Conservation (phyloP, 2,888 invertebrate species). For the Neoitamus cyanurus region DNA sequence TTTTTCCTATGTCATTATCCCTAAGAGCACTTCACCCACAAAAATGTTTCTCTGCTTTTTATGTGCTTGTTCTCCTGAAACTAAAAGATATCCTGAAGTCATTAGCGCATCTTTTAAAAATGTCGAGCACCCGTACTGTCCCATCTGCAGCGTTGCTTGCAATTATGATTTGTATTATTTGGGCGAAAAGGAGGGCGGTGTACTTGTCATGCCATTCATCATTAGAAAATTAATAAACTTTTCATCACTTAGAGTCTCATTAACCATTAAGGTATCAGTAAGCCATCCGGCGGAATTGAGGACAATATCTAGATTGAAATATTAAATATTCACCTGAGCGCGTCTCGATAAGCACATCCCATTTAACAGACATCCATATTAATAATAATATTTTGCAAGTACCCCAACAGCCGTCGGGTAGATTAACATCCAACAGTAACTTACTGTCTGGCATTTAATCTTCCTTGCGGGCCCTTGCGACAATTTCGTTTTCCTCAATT, state of each 20-base stretch:
- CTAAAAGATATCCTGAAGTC: neutral
- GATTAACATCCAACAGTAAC: slow-evolving; percentile 37
- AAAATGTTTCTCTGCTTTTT: too few relatives aligned
- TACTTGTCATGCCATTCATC: neutral
- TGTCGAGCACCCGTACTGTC: too few relatives aligned
- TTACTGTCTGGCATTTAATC: slow-evolving; percentile 38
- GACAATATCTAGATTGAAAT: neutral
- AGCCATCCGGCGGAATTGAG: neutral
- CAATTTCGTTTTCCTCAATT: slow-evolving; percentile 44
- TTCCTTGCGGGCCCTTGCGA: neutral
- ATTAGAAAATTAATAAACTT: neutral
- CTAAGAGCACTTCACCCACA: neutral
- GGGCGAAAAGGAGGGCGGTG: neutral
- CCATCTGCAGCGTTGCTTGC: neutral
- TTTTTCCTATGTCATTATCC: neutral
- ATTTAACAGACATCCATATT: slow-evolving; percentile 19
- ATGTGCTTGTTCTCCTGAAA: neutral
- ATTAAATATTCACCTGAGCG: neutral
- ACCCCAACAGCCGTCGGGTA: slow-evolving; percentile 11
- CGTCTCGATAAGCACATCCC: slow-evolving; percentile 1
- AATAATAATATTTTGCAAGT: slow-evolving; percentile 10
- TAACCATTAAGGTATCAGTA: neutral
- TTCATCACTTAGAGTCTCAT: neutral
- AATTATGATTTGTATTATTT: neutral
- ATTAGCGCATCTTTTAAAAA: neutral